These are phyloP conservation scores for Cricetomys ansorgei DNA, from an alignment of 2,113 vertebrate species.

Conservation along the genomic window DNA sequence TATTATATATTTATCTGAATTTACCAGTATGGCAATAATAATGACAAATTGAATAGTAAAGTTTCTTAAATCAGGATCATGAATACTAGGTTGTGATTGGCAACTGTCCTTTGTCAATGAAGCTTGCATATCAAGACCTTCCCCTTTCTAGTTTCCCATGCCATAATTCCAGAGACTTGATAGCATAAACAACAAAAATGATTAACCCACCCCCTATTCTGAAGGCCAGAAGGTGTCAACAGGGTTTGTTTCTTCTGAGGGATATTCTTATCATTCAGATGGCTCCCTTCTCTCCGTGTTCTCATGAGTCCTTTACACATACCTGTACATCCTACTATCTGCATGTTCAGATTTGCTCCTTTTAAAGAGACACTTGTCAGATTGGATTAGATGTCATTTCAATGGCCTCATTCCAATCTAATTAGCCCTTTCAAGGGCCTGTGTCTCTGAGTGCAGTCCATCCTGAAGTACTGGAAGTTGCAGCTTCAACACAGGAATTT, in stretches of 20 bases:
- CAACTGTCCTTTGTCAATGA: not conserved
- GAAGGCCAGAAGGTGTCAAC: not conserved
- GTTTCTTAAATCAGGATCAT: no score
- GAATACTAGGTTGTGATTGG: no score
- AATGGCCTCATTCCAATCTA: not conserved
- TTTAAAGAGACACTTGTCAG: not conserved
- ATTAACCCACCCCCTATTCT: no score
- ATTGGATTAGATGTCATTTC: no score
- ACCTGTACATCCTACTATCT: not conserved
- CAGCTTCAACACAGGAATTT: not conserved
- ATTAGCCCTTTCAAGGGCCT: not conserved
- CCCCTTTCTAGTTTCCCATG: not conserved
- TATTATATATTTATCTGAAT: not conserved
- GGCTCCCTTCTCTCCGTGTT: not conserved
- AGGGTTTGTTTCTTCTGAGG: not conserved
- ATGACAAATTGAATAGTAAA: no score
- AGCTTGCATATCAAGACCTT: not conserved
- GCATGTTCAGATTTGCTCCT: not conserved
- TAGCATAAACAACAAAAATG: not conserved
- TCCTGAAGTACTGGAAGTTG: not conserved
- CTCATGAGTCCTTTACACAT: rapidly evolving
- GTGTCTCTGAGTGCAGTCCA: not conserved
- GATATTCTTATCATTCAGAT: not conserved
- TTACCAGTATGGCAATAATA: not conserved
- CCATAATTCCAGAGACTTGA: not conserved